Evolutionary conservation across 2,888 invertebrate genomes (phyloP).

Genomic region (Craniophora ligustri): DNA sequence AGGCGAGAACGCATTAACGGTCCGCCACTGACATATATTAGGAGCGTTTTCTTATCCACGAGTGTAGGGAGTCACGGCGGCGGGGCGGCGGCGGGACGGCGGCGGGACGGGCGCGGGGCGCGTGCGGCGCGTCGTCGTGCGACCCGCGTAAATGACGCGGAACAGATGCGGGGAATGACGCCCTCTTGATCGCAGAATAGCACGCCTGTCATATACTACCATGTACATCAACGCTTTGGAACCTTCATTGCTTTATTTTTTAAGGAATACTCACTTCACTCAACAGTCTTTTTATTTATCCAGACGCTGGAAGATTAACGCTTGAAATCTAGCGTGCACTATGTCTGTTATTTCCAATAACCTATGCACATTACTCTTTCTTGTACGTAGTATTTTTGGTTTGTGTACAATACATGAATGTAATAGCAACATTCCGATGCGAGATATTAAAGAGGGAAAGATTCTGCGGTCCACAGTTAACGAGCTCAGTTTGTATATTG

Average conservation of each 20-base stretch:
- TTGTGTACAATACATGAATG: slow-evolving; percentile 38
- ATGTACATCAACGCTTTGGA: slow-evolving; percentile 32
- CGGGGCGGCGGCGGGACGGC: too few relatives aligned
- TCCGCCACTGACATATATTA: slow-evolving; percentile 65
- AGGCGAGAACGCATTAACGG: slow-evolving; percentile 78
- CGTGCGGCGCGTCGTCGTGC: slow-evolving; percentile 46
- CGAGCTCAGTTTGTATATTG: slow-evolving; percentile 26
- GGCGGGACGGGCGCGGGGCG: slow-evolving; percentile 40
- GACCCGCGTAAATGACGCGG: slow-evolving; percentile 80
- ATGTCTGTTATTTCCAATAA: slow-evolving; percentile 29
- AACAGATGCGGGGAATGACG: slow-evolving; percentile 77
- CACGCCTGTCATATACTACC: slow-evolving; percentile 57
- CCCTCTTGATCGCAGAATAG: slow-evolving; percentile 74
- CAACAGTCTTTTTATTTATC: slow-evolving; percentile 37
- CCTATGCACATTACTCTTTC: slow-evolving; percentile 39
- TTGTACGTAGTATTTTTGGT: slow-evolving; percentile 43
- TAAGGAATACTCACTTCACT: slow-evolving; percentile 28
- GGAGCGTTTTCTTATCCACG: slow-evolving; percentile 66
- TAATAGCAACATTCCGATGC: slow-evolving; percentile 36
- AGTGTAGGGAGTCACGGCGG: slow-evolving; percentile 40
- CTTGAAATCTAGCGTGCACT: slow-evolving; percentile 14
- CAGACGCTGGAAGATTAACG: slow-evolving; percentile 35
- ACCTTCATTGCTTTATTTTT: slow-evolving; percentile 49
- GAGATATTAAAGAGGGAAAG: slow-evolving; percentile 38
- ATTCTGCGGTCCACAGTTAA: slow-evolving; percentile 23